A percentile compares a stretch with the other conserved stretches of the same genome.
Conservation (phyloP, 2,888 invertebrate genomes). For the Alitta virens region DNA sequence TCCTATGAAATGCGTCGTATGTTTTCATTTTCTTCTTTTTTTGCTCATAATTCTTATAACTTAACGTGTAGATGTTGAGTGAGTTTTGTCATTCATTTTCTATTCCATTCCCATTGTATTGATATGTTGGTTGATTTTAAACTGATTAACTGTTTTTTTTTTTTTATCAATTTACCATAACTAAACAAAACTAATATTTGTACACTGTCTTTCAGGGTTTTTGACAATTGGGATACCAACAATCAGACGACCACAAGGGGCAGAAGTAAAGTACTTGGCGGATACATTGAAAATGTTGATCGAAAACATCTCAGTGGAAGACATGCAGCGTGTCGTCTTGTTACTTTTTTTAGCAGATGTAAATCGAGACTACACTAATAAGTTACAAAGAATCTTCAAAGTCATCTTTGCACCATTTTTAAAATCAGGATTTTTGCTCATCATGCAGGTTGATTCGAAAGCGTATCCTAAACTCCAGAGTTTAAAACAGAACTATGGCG, state of each 20-base stretch:
- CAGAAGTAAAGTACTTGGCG: conserved; percentile 43
- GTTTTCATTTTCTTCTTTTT: too few relatives aligned
- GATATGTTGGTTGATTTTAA: too few relatives aligned
- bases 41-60: too few relatives aligned
- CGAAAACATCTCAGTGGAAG: conserved; percentile 40
- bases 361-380: conserved; percentile 36
- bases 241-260: conserved; percentile 39
- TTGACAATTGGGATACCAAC: conserved; percentile 57
- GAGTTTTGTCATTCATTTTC: too few relatives aligned
- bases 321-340: conserved; percentile 43
- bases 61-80: too few relatives aligned
- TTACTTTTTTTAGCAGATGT: conserved; percentile 55
- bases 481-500: neutral
- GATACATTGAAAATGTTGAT: conserved; percentile 53
- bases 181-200: too few relatives aligned
- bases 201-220: conserved; percentile 42
- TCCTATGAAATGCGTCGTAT: too few relatives aligned
- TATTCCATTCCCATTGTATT: too few relatives aligned
- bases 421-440: conserved; percentile 47
- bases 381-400: conserved; percentile 26
- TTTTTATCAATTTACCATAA: too few relatives aligned
- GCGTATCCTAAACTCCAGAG: neutral
- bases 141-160: too few relatives aligned
- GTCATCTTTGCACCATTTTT: conserved; percentile 33
- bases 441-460: neutral